Base-by-base conservation (phyloP, 1,140 invertebrate genomes). In the Dinoponera quadriceps region DNA sequence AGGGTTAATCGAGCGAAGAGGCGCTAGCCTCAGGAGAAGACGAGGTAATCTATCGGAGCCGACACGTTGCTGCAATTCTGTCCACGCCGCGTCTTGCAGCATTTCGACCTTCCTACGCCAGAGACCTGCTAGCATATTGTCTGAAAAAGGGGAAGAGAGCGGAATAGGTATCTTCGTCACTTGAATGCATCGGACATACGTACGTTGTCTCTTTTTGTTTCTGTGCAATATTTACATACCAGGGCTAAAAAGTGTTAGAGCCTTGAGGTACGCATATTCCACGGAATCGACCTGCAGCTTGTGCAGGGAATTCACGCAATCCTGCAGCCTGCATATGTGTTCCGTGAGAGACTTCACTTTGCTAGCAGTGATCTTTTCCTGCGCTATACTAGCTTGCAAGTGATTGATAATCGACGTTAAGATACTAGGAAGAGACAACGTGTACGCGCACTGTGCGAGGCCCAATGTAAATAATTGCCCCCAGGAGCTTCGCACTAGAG, bases 401-500 rank as follows among this genome's bases (percentile, higher is more conserved):
- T 96, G 96, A 91, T 96, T 96, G 77, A 98, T 95, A 86, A 99
- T 96, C 65, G 97, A 97, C 49, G 96, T 96, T 59, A 99, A 94
- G 88, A 99, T 98, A 78, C 97, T 97, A 44, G 96, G 95, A 62
- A 98, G 94, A 49, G 97, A 97, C 90, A 99, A 94, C 62, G 96
- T 96, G 33, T 97, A 95, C 16, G 97, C 96, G 93, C 97, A 98
- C 93, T 99, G 98, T 1, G 98, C 97, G 75, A 99, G 95, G 9
- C 98, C 98, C 20, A 99, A 94, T 3, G 97, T 96, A 94, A 99
- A 98, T 73, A 99, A 92, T 91, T 99, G 98, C 91, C 98, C 96
- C 99, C 99, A 99, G 89, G 97, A 98, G 82, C 96, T 96, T 90
- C 97, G 96, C 49, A 99, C 95, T 54, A 99, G 93, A 7, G 96